Evolutionary conservation across 2,113 vertebrate species (phyloP).

Genomic region (Brevimyrus niger): DNA sequence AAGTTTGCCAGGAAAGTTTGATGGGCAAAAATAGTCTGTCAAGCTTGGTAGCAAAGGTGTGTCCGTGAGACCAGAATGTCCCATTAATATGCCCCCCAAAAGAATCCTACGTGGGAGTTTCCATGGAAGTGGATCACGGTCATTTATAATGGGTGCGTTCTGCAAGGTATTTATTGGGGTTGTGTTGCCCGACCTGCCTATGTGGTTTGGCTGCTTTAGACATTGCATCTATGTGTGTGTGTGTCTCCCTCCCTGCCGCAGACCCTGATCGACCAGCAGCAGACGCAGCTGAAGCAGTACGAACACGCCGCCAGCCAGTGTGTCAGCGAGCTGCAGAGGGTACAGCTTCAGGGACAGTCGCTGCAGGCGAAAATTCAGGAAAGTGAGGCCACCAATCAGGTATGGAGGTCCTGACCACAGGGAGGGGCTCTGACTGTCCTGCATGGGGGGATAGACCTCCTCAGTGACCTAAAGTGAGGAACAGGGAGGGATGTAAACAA

Average conservation of each 20-base stretch:
- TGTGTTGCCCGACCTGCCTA: background rate
- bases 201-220: background rate
- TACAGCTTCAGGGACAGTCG: constrained; percentile 71
- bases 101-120: background rate
- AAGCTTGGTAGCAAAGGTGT: background rate
- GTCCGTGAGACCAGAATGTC: background rate
- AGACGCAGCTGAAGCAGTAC: constrained; percentile 60
- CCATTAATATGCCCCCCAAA: background rate
- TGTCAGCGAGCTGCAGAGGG: constrained; percentile 55
- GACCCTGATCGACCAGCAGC: constrained; percentile 66
- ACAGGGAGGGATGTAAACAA: background rate
- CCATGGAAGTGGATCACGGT: background rate
- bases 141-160: background rate
- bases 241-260: constrained; percentile 25
- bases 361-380: constrained; percentile 73
- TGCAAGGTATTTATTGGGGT: background rate
- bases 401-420: constrained; percentile 28
- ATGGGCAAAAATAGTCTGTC: background rate
- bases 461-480: background rate
- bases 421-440: background rate
- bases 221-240: background rate
- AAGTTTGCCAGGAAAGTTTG: background rate
- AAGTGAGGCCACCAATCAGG: constrained; percentile 76
- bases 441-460: no score
- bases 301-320: constrained; percentile 58